Evolutionary conservation across 2,888 invertebrate genomes (phyloP), one percentile per base, ranked within the genome.

Genomic region (Stegophylla sp.): DNA sequence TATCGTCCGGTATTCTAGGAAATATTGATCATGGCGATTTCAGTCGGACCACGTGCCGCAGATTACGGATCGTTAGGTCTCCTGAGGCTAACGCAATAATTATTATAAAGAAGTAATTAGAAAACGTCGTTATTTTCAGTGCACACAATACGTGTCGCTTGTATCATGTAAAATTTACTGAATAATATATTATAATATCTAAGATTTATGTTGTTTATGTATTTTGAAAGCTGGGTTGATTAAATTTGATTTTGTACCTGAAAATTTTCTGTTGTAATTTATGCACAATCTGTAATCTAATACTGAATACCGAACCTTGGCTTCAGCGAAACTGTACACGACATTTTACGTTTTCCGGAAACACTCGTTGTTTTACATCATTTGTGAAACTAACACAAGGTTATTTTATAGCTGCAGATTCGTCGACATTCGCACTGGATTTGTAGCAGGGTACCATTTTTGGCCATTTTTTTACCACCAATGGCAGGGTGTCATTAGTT

Each of bases 271-370:
- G 34, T 0, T 13, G 34, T 41, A 41, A 56, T 71, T 53, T 71
- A 34, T 41, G 71, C 71, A 20, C 23, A 41, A 56, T 71, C 51
- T 56, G 53, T 13, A n/a, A 41, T 56, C 53, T n/a, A 34, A 7
- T 34, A 34, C 34, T 34, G 51, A 28, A 53, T 13, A 15, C n/a
- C 9, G 9, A 7, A n/a, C n/a, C n/a, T n/a, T n/a, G n/a, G 13
- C 20, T 20, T 61, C 61, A 26, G 15, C 13, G 61, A 23, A 12
- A 61, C 20, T n/a, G 51, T n/a, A 51, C 10, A 56, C 1, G 26
- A 15, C 13, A 34, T 10, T 45, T 66, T n/a, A 26, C 28, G 28
- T 64, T 64, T 64, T 64, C 43, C 48, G 51, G 69, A 28, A 45
- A 51, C 69, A 23, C 9, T 45, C 66, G 66, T 66, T 23, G n/a